Evolutionary conservation across 2,797 vertebrate genomes (phyloP).

Genomic region (Benthosema pterotum): DNA sequence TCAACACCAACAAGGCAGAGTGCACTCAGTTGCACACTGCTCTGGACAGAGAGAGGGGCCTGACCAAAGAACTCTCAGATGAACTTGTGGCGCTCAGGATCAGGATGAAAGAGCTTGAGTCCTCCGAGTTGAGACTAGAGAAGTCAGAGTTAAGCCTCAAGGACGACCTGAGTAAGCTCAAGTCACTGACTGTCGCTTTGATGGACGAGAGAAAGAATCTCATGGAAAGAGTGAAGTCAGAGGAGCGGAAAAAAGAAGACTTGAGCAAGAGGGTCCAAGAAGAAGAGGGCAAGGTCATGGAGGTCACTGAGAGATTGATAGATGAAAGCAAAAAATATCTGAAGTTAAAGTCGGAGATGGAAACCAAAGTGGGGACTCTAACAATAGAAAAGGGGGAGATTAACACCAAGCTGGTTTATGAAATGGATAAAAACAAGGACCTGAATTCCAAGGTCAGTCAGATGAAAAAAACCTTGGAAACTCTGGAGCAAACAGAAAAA

Average conservation of each 20-base stretch:
- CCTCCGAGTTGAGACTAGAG: conserved; percentile 90
- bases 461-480: conserved; percentile 89
- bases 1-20: conserved; percentile 88
- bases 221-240: conserved; percentile 90
- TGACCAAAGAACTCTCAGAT: conserved; percentile 91
- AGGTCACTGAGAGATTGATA: conserved; percentile 96
- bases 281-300: conserved; percentile 95
- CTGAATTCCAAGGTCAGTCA: conserved; percentile 84
- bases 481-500: conserved; percentile 86
- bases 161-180: conserved; percentile 96
- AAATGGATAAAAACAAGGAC: conserved; percentile 88
- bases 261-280: conserved; percentile 88
- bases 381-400: conserved; percentile 89
- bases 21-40: conserved; percentile 86
- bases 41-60: conserved; percentile 89
- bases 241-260: conserved; percentile 91
- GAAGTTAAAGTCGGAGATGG: conserved; percentile 97
- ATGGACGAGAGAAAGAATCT: conserved; percentile 94
- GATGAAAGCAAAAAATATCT: conserved; percentile 97
- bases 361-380: conserved; percentile 88
- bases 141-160: conserved; percentile 93
- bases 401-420: conserved; percentile 80
- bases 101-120: conserved; percentile 92
- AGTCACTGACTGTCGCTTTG: conserved; percentile 92
- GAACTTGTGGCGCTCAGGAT: conserved; percentile 91